phyloP scores from a whole-genome alignment of 2,888 invertebrate species.

The Xanthorhoe designata region DNA sequence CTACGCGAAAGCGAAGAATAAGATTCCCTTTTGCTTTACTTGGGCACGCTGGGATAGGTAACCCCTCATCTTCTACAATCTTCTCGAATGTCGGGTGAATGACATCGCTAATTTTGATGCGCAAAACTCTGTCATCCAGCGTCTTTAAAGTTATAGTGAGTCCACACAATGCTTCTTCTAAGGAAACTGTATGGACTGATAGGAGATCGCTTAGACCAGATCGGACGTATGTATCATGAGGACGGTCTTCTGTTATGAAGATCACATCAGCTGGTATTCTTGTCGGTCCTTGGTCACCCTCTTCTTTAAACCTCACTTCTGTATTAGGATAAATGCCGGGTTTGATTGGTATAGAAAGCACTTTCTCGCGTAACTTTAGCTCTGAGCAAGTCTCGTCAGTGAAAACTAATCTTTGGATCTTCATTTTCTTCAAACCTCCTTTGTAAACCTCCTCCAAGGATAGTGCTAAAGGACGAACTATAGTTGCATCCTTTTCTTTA shows the following conservation, averaged over 20 bases:
- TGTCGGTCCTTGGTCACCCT: slow-evolving; percentile 92
- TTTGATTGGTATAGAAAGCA: slow-evolving; percentile 90
- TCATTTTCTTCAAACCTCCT: slow-evolving; percentile 94
- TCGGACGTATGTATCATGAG: slow-evolving; percentile 88
- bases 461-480: slow-evolving; percentile 78
- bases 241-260: slow-evolving; percentile 90
- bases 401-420: slow-evolving; percentile 90
- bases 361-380: slow-evolving; percentile 89
- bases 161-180: slow-evolving; percentile 91
- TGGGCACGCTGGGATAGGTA: slow-evolving; percentile 87
- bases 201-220: slow-evolving; percentile 88
- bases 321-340: slow-evolving; percentile 91
- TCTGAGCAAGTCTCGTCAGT: slow-evolving; percentile 86
- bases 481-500: slow-evolving; percentile 85
- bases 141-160: slow-evolving; percentile 88
- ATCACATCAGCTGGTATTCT: slow-evolving; percentile 91
- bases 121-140: slow-evolving; percentile 88
- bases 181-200: slow-evolving; percentile 85
- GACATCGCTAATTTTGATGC: slow-evolving; percentile 90
- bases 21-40: slow-evolving; percentile 88
- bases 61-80: slow-evolving; percentile 89
- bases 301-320: slow-evolving; percentile 90
- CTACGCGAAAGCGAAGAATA: slow-evolving; percentile 87
- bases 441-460: slow-evolving; percentile 87
- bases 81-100: slow-evolving; percentile 89